Conservation (phyloP, 2,888 invertebrate species). For the Ligdia adustata region DNA sequence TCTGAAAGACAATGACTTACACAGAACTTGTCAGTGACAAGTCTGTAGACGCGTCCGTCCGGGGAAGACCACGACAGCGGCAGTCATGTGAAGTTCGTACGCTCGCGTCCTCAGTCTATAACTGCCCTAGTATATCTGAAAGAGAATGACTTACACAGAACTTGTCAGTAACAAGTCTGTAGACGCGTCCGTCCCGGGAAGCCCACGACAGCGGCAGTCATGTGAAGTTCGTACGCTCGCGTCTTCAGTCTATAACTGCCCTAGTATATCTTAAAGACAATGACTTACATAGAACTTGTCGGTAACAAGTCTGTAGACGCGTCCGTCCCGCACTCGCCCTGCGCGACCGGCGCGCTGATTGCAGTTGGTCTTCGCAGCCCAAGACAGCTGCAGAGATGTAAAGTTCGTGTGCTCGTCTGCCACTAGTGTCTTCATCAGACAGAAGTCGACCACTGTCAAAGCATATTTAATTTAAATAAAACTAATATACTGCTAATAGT, state of each 20-base stretch:
- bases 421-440: conserved; percentile 92
- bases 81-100: too few species aligned
- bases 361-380: conserved; percentile 96
- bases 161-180: too few species aligned
- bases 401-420: conserved; percentile 91
- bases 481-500: too few species aligned
- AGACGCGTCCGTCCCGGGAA: too few species aligned
- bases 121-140: too few species aligned
- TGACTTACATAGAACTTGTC: conserved; percentile 85
- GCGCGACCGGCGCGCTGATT: conserved; percentile 95
- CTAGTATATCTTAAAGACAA: not conserved
- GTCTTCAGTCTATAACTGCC: conserved; percentile 96
- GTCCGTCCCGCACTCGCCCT: conserved; percentile 93
- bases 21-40: too few species aligned
- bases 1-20: too few species aligned
- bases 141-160: too few species aligned
- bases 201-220: conserved; percentile 93
- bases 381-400: conserved; percentile 89
- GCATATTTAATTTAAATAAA: too few species aligned
- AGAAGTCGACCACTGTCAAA: conserved; percentile 94
- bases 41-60: too few species aligned
- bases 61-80: too few species aligned
- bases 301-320: conserved; percentile 92
- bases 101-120: too few species aligned
- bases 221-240: conserved; percentile 90